Conservation (phyloP, 2,888 invertebrate species). For the Eudemis profundana region DNA sequence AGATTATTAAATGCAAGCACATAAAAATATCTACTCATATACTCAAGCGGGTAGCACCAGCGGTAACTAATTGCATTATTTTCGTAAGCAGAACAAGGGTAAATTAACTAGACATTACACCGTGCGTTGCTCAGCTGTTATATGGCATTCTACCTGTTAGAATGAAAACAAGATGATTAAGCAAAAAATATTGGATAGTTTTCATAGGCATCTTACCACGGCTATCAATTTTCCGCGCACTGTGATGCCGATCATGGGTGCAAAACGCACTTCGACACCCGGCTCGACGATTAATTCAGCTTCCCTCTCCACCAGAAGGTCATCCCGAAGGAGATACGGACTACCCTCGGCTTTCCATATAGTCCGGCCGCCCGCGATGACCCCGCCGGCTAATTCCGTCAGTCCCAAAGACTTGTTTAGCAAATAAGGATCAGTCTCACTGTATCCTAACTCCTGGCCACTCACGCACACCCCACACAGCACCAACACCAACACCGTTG, state of each 20-base stretch:
- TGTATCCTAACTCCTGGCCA: conserved; percentile 67
- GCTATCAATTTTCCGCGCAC: conserved; percentile 95
- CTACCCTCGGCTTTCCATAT: conserved; percentile 86
- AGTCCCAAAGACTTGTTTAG: conserved; percentile 73
- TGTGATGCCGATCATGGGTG: conserved; percentile 96
- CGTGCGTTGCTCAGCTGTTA: not conserved
- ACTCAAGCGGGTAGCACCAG: not conserved
- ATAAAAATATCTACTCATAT: not conserved
- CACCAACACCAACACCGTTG: conserved; percentile 62
- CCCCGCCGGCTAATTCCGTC: conserved; percentile 88
- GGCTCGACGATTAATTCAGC: conserved; percentile 94
- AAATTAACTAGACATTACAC: not conserved
- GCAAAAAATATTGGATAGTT: not conserved
- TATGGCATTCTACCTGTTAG: not conserved
- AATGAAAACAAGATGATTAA: conserved; percentile 2
- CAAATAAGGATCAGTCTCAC: conserved; percentile 73
- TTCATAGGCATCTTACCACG: conserved; percentile 88
- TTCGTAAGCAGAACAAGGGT: not conserved
- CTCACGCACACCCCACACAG: conserved; percentile 62
- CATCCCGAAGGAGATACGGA: conserved; percentile 92
- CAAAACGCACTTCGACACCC: conserved; percentile 95
- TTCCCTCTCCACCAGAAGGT: conserved; percentile 91
- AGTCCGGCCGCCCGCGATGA: conserved; percentile 84
- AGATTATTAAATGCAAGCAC: too few species aligned
- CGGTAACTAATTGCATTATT: conserved; percentile 5